Evolutionary conservation across 37 sponge, comb jelly and placozoan genomes (phyloP).

Genomic region (Petrosia ficiformis): DNA sequence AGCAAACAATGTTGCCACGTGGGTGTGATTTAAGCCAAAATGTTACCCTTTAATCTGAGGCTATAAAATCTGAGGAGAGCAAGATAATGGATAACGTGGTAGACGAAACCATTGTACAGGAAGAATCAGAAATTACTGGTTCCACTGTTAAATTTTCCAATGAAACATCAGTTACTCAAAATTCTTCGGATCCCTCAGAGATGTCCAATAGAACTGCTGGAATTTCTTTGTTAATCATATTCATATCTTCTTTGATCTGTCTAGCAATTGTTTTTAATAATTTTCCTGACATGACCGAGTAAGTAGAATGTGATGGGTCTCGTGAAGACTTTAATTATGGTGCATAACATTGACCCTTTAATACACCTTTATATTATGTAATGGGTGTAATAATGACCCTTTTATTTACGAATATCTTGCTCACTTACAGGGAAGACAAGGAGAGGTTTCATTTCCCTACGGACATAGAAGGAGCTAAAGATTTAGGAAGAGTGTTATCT

Average conservation of each 20-base stretch:
- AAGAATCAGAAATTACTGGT: background rate
- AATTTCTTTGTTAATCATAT: constrained; percentile 23
- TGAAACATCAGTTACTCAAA: background rate
- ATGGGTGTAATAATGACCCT: no score
- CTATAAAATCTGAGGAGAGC: no score
- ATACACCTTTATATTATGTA: no score
- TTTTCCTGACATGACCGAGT: constrained; percentile 71
- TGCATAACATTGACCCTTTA: no score
- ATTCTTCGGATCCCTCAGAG: background rate
- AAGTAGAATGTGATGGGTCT: no score
- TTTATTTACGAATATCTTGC: background rate
- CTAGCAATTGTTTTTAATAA: constrained; percentile 58
- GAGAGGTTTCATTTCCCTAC: constrained; percentile 46
- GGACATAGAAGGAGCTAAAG: constrained; percentile 84
- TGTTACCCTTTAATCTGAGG: no score
- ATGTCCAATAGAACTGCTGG: constrained; percentile 1
- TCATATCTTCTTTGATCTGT: constrained; percentile 23
- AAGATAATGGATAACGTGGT: background rate
- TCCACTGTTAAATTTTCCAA: background rate
- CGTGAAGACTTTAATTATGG: no score
- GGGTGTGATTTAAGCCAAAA: no score
- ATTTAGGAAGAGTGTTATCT: constrained; percentile 85
- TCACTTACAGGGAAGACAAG: constrained; percentile 33
- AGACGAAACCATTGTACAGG: background rate
- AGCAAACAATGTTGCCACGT: no score